Conservation (phyloP, 30 jellyfish, hydroid and myxozoan genomes). For the Hydractinia echinata region DNA sequence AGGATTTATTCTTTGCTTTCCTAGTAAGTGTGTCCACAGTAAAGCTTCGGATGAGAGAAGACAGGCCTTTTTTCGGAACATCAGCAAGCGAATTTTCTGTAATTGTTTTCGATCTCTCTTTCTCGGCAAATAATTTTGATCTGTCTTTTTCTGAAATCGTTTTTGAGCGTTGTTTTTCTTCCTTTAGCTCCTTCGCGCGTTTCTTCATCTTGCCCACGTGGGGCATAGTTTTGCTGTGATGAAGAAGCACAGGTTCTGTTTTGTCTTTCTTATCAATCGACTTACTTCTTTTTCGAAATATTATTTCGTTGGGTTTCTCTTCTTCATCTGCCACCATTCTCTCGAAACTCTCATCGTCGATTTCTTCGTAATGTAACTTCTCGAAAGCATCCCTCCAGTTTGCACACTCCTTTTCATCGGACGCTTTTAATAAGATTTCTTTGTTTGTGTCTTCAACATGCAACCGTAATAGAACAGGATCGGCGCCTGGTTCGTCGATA, state of each 20-base stretch:
- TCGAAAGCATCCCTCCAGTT: constrained; percentile 20
- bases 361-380: constrained; percentile 34
- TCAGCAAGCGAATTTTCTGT: neutral
- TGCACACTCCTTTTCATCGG: constrained; percentile 19
- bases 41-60: constrained; percentile 41
- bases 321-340: neutral
- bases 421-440: constrained; percentile 4
- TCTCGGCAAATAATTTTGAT: neutral
- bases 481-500: constrained; percentile 33
- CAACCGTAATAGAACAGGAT: constrained; percentile 26
- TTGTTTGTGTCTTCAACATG: neutral
- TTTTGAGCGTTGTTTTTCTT: constrained; percentile 18
- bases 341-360: neutral
- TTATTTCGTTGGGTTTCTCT: neutral
- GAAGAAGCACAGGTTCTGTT: constrained; percentile 18
- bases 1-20: constrained; percentile 36
- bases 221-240: constrained; percentile 28
- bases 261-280: constrained; percentile 5
- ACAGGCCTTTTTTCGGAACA: constrained; percentile 16
- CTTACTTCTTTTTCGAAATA: constrained; percentile 5
- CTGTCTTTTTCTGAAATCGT: neutral
- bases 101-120: neutral
- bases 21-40: constrained; percentile 48
- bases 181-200: constrained; percentile 23
- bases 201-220: constrained; percentile 26